Conservation (phyloP, 2,797 vertebrate genomes). For the Neomorphus geoffroyi region DNA sequence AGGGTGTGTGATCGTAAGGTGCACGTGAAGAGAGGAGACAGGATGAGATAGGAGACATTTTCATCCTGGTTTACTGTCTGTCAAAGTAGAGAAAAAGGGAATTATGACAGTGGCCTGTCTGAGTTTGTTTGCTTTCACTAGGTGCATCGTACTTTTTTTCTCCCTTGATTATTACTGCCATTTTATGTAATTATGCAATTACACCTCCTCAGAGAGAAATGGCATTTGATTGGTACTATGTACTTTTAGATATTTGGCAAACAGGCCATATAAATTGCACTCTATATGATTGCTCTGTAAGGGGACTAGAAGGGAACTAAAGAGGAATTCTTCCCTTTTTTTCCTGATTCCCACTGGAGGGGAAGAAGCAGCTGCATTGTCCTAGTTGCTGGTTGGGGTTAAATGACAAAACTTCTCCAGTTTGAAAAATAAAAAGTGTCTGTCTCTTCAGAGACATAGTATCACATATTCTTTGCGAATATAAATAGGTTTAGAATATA, state of each 20-base stretch:
- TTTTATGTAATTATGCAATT: slow-evolving; percentile 58
- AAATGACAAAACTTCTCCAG: background rate
- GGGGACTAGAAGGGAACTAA: background rate
- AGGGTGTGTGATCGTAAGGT: background rate
- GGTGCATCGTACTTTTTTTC: background rate
- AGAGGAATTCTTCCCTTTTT: no score
- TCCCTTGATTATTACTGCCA: background rate
- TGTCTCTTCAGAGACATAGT: background rate
- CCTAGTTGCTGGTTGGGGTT: no score
- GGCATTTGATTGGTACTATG: background rate
- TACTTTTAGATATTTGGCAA: background rate
- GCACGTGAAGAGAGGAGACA: background rate
- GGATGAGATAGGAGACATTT: background rate
- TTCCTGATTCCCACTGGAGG: no score
- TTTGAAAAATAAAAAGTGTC: background rate
- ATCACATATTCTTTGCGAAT: background rate
- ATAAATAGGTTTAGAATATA: slow-evolving; percentile 12
- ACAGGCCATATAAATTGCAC: background rate
- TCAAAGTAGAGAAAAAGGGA: slow-evolving; percentile 18
- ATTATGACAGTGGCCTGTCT: slow-evolving; percentile 10
- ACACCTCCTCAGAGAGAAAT: slow-evolving; percentile 9
- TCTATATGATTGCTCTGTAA: background rate
- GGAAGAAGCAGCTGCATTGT: no score
- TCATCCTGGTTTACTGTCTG: slow-evolving; percentile 5
- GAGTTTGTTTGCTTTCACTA: slow-evolving; percentile 17